Base-by-base conservation (phyloP, 2,888 invertebrate species). In the Drosophila atripex region DNA sequence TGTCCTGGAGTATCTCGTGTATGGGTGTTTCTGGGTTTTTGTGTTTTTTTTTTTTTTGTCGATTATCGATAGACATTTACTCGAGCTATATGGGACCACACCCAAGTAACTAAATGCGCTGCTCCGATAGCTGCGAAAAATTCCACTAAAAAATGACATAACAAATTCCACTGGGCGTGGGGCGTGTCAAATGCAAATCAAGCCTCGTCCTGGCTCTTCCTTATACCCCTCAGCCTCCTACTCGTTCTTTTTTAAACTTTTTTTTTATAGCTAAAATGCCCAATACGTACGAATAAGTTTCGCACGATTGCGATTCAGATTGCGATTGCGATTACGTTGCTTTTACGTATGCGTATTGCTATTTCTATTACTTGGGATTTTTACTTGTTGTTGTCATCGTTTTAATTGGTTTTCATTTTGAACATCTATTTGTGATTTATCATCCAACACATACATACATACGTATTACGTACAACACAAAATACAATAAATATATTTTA, bases 381-480 rank as follows among this genome's bases (percentile, higher is more conserved):
- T 30, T 54, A 6, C 39, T 56, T 69, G 39, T 41, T 35, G 55
- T 69, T 82, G 66, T 73, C 75, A 76, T 76, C 71, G 63, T 71
- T 73, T 75, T 74, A 80, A 80, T 82, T 83, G 73, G 75, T 69
- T 80, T 86, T 68, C 50, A 61, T 60, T 80, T 75, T 72, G 74
- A 77, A 86, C 75, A 84, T 77, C 69, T 77, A 76, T 75, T 69
- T 74, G 71, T 64, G 68, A 76, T 78, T 85, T 82, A 76, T 76
- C 68, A 80, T 75, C 59, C 74, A 74, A 76, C 65, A 69, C 71
- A 61, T 47, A 43, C n/a, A 18, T 32, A 12, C 11, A 32, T 32
- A 35, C 6, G 35, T 35, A 23, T 23, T 23, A 35, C 41, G 41
- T 18, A 43, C 73, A 71, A 71, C 68, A 59, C 64, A 49, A 59